Conservation (phyloP, 2,797 vertebrate species). For the Syngnathus acus region DNA sequence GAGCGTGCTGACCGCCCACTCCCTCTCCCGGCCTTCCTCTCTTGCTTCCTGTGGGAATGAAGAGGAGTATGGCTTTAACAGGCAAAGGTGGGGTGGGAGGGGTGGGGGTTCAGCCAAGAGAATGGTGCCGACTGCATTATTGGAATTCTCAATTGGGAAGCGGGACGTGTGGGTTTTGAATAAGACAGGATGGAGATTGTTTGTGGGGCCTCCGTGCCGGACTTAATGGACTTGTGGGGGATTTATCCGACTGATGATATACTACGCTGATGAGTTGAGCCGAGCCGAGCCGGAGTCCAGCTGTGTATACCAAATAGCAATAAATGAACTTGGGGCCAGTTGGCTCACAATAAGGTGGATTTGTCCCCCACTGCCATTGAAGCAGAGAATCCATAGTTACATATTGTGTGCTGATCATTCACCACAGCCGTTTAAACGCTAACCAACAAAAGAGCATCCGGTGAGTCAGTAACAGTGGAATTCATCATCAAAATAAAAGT, state of each 20-base stretch:
- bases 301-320: constrained; percentile 34
- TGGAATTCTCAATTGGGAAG: constrained; percentile 38
- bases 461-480: constrained; percentile 13
- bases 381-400: constrained; percentile 1
- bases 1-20: constrained; percentile 45
- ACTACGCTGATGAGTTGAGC: constrained; percentile 21
- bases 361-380: constrained; percentile 18
- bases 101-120: constrained; percentile 40
- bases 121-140: constrained; percentile 40
- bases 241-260: constrained; percentile 33
- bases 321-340: constrained; percentile 33
- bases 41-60: constrained; percentile 66
- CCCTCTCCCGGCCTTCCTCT: constrained; percentile 54
- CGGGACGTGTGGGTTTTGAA: constrained; percentile 40
- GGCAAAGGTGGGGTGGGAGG: constrained; percentile 24
- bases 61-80: constrained; percentile 64
- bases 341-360: constrained; percentile 19
- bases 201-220: constrained; percentile 16
- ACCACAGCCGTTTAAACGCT: constrained; percentile 23
- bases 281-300: constrained; percentile 35
- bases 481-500: background rate
- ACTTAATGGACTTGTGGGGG: constrained; percentile 37
- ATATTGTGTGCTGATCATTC: constrained; percentile 24
- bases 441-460: constrained; percentile 14
- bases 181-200: constrained; percentile 36